Evolutionary conservation across 2,888 invertebrate species (phyloP).

Genomic region (Melinaea menophilus): DNA sequence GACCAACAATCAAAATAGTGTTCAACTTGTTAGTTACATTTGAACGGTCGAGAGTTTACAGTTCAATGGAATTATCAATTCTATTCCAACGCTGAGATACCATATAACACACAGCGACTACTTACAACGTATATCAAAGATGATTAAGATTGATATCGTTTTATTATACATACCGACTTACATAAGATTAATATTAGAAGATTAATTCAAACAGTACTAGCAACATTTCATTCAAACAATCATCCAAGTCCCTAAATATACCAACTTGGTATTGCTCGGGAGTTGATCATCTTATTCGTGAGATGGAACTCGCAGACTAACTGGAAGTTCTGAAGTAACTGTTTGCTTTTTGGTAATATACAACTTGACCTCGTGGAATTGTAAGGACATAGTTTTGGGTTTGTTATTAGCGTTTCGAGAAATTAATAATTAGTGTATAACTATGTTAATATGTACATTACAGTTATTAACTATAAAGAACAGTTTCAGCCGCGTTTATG

Average conservation of each 20-base stretch:
- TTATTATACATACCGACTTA: neutral
- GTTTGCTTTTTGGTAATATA: conserved; percentile 46
- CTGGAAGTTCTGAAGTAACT: conserved; percentile 56
- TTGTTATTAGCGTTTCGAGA: neutral
- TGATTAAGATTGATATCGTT: neutral
- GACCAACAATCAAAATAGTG: conserved; percentile 54
- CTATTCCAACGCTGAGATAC: conserved; percentile 45
- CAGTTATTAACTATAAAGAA: no score
- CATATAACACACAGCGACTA: conserved; percentile 44
- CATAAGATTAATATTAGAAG: neutral
- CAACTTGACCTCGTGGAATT: conserved; percentile 31
- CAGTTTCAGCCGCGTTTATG: no score
- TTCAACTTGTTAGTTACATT: conserved; percentile 64
- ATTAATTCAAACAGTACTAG: conserved; percentile 25
- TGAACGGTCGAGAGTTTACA: conserved; percentile 51
- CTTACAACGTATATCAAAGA: conserved; percentile 33
- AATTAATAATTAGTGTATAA: no score
- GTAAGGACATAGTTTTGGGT: conserved; percentile 13
- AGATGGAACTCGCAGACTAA: conserved; percentile 58
- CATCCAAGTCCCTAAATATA: conserved; percentile 62
- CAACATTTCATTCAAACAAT: conserved; percentile 65
- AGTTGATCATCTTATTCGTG: conserved; percentile 62
- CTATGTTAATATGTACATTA: no score
- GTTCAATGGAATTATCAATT: conserved; percentile 51
- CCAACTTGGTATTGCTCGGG: conserved; percentile 58